Conservation (phyloP, 2,888 invertebrate genomes). For the Tipula confusa region DNA sequence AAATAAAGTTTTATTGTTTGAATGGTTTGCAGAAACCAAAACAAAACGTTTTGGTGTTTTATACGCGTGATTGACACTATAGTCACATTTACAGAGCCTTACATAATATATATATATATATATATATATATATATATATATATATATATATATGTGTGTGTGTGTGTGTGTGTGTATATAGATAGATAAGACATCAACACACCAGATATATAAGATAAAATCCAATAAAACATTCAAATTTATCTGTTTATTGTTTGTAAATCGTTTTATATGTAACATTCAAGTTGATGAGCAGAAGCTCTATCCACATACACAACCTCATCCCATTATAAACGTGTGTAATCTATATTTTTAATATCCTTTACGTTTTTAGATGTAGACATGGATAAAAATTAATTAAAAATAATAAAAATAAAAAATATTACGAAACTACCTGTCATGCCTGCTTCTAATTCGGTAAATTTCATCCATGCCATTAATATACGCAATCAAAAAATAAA, state of each 20-base stretch:
- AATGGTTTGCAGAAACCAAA: background rate
- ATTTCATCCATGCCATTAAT: background rate
- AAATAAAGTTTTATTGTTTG: constrained; percentile 8
- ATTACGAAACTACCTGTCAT: constrained; percentile 14
- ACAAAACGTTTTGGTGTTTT: background rate
- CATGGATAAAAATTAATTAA: constrained; percentile 12
- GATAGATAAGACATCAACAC: background rate
- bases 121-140: no score
- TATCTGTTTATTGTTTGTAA: background rate
- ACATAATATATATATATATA: no score
- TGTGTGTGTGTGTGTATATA: background rate
- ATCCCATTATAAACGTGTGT: background rate
- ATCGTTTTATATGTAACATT: background rate
- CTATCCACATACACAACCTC: background rate
- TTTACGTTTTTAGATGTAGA: background rate
- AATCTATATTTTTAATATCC: background rate
- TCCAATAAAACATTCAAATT: constrained; percentile 12
- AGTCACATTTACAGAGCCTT: background rate
- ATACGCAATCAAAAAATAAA: background rate
- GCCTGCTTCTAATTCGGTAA: background rate
- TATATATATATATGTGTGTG: no score
- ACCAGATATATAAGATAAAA: background rate
- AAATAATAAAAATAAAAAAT: background rate
- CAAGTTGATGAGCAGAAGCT: background rate
- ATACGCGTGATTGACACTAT: constrained; percentile 16